Conservation (phyloP, 2,797 vertebrate species). For the Anableps anableps region DNA sequence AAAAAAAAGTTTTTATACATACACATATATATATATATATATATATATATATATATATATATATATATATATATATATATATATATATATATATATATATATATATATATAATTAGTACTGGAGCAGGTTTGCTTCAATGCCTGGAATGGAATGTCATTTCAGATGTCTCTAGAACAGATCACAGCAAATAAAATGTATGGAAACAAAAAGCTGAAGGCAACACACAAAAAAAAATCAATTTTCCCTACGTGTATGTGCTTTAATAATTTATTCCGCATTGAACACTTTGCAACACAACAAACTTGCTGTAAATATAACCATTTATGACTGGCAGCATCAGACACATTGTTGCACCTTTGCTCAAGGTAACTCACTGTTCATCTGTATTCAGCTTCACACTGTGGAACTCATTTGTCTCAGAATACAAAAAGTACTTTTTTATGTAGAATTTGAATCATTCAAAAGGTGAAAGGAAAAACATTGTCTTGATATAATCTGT, state of each 20-base stretch:
- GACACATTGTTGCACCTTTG: background rate
- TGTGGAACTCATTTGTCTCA: background rate
- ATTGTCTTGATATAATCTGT: background rate
- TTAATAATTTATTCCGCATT: constrained; percentile 26
- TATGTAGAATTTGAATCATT: background rate
- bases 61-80: no score
- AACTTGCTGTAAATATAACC: background rate
- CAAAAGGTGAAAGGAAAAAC: constrained; percentile 17
- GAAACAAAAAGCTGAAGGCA: background rate
- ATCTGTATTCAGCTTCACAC: background rate
- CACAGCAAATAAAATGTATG: background rate
- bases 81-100: no score
- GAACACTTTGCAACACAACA: constrained; percentile 2
- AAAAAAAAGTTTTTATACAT: no score
- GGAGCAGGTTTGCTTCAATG: background rate
- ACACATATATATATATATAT: no score
- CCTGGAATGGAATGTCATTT: background rate
- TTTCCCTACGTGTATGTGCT: background rate
- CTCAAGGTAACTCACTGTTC: background rate
- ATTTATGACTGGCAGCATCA: background rate
- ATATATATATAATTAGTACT: background rate
- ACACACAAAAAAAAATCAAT: background rate
- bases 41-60: no score
- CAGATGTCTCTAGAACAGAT: background rate
- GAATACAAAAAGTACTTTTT: background rate